These are phyloP conservation scores for Scolopax rusticola DNA, from an alignment of 2,797 vertebrate genomes.

Conservation along the genomic window DNA sequence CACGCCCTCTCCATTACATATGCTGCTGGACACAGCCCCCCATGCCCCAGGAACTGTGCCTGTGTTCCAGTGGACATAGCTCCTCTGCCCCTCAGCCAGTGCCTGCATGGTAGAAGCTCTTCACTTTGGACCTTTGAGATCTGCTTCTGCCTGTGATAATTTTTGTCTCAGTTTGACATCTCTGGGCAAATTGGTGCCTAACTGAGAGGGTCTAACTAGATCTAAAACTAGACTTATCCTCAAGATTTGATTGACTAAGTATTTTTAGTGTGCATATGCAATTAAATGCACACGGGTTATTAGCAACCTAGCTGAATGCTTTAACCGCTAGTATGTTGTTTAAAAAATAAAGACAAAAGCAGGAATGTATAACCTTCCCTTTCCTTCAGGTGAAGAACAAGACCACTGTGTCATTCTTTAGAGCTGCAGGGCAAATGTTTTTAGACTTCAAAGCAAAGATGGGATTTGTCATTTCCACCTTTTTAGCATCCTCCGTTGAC, in stretches of 20 bases:
- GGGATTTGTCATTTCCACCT: background rate
- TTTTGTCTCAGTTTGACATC: background rate
- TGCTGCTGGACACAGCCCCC: background rate
- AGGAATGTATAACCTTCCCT: background rate
- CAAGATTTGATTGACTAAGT: background rate
- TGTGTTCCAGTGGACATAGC: background rate
- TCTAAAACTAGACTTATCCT: background rate
- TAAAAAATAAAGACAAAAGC: background rate
- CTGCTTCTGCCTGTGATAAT: background rate
- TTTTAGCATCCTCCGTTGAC: background rate
- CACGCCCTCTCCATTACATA: fast-evolving
- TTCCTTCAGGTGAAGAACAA: background rate
- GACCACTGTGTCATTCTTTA: background rate
- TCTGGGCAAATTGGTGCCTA: background rate
- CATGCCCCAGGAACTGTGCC: background rate
- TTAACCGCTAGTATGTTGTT: background rate
- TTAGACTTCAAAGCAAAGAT: background rate
- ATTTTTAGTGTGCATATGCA: background rate
- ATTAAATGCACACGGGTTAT: background rate
- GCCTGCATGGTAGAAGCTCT: background rate
- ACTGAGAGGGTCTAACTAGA: background rate
- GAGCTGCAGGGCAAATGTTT: background rate
- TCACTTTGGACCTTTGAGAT: background rate
- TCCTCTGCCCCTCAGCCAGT: background rate
- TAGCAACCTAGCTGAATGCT: background rate